Evolutionary conservation across 2,888 invertebrate species (phyloP).

Genomic region (Pterobdella sp.): DNA sequence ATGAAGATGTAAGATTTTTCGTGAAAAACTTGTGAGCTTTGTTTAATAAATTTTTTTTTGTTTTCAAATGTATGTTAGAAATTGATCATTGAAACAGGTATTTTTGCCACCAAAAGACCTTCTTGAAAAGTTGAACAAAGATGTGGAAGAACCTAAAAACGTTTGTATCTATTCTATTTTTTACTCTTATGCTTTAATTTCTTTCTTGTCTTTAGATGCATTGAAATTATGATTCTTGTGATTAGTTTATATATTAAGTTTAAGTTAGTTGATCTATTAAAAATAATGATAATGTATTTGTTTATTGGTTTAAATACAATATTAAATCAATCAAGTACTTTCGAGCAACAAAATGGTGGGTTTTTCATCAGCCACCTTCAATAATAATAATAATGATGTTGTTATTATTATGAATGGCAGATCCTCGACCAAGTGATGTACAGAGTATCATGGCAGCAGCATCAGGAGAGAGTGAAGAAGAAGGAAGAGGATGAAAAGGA

Average conservation of each 20-base stretch:
- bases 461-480: constrained; percentile 82
- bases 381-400: constrained; percentile 4
- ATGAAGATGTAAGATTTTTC: neutral
- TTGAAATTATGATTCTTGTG: neutral
- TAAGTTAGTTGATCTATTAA: too few species aligned
- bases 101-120: constrained; percentile 89
- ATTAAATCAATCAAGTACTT: too few species aligned
- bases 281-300: too few species aligned
- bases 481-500: constrained; percentile 91
- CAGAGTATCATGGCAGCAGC: constrained; percentile 90
- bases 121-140: constrained; percentile 64
- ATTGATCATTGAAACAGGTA: constrained; percentile 54
- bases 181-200: neutral
- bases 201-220: neutral
- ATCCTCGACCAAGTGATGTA: constrained; percentile 79
- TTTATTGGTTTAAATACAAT: too few species aligned
- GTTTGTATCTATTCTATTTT: neutral
- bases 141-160: constrained; percentile 55
- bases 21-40: too few species aligned
- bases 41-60: too few species aligned
- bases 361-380: too few species aligned
- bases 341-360: too few species aligned
- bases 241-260: constrained; percentile 8
- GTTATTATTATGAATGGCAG: constrained; percentile 33
- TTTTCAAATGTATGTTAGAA: too few species aligned